A percentile compares a stretch with the other conserved stretches of the same genome.
phyloP scores from a whole-genome alignment of 2,113 vertebrate genomes.

The Syrrhaptes paradoxus region DNA sequence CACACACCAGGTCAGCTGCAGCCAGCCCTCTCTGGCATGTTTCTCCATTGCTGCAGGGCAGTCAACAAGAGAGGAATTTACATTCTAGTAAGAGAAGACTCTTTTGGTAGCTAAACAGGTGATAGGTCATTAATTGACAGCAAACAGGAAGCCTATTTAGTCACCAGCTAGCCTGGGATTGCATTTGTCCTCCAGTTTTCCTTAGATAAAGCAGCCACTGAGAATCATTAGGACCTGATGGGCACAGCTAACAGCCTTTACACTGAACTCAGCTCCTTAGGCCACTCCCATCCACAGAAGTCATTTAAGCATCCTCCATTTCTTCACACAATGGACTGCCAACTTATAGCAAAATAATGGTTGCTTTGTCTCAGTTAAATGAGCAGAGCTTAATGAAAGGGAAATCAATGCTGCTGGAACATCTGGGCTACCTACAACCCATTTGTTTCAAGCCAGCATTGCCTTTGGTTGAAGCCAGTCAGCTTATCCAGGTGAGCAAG shows the following conservation, averaged over 20 bases:
- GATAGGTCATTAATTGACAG: background rate
- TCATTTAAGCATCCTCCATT: background rate
- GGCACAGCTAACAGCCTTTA: background rate
- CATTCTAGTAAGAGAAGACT: background rate
- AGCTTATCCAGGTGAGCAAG: background rate
- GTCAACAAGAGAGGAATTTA: background rate
- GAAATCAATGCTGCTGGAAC: background rate
- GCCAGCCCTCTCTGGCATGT: accelerated
- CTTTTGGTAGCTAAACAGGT: background rate
- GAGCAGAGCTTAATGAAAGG: background rate
- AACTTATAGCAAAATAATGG: background rate
- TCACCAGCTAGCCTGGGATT: background rate
- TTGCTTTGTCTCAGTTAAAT: background rate
- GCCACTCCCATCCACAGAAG: background rate
- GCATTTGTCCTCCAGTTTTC: conserved; percentile 15
- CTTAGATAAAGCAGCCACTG: background rate
- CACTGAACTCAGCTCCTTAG: background rate
- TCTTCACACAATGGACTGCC: background rate
- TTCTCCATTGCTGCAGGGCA: background rate
- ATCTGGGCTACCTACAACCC: background rate
- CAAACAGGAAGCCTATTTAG: background rate
- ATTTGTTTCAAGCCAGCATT: background rate
- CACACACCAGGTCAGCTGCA: background rate
- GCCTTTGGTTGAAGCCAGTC: background rate
- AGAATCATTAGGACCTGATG: background rate